phyloP scores from a whole-genome alignment of 2,888 invertebrate genomes.

The Ceriagrion tenellum region DNA sequence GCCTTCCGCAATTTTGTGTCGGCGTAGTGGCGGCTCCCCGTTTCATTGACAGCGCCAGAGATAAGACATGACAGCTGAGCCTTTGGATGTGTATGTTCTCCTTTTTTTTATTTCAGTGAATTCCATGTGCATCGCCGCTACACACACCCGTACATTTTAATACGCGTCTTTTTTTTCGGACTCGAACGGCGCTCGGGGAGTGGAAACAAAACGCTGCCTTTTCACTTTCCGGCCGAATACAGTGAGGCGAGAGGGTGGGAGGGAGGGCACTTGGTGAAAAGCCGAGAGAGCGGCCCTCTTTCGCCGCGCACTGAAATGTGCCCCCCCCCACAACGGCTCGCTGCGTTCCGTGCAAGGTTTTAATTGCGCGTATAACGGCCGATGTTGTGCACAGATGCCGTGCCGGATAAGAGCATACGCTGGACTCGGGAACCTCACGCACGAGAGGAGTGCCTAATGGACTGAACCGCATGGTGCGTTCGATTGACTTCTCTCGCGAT shows the following conservation, averaged over 20 bases:
- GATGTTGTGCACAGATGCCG: neutral
- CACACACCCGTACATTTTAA: neutral
- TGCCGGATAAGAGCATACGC: neutral
- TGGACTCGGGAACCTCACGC: neutral
- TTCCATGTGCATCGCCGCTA: slow-evolving; percentile 41
- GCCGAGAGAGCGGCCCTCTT: neutral
- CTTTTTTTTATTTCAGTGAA: slow-evolving; percentile 44
- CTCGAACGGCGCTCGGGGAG: slow-evolving; percentile 46
- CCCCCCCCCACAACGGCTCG: neutral
- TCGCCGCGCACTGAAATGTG: slow-evolving; percentile 21
- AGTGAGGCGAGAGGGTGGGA: neutral
- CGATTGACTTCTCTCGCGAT: too few relatives aligned
- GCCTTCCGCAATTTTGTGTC: slow-evolving; percentile 41
- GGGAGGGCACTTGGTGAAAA: neutral
- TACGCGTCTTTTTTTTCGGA: slow-evolving; percentile 17
- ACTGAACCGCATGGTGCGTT: neutral
- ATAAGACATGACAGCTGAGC: slow-evolving; percentile 65
- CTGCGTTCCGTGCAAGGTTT: slow-evolving; percentile 9
- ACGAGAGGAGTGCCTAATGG: neutral
- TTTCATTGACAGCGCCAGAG: slow-evolving; percentile 58
- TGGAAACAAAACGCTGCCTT: slow-evolving; percentile 59
- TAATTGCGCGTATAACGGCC: slow-evolving; percentile 32
- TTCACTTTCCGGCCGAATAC: slow-evolving; percentile 52
- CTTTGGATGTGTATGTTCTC: neutral
- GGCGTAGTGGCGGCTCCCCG: neutral